phyloP scores from a whole-genome alignment of 2,888 invertebrate genomes.

The Caradrina kadenii region DNA sequence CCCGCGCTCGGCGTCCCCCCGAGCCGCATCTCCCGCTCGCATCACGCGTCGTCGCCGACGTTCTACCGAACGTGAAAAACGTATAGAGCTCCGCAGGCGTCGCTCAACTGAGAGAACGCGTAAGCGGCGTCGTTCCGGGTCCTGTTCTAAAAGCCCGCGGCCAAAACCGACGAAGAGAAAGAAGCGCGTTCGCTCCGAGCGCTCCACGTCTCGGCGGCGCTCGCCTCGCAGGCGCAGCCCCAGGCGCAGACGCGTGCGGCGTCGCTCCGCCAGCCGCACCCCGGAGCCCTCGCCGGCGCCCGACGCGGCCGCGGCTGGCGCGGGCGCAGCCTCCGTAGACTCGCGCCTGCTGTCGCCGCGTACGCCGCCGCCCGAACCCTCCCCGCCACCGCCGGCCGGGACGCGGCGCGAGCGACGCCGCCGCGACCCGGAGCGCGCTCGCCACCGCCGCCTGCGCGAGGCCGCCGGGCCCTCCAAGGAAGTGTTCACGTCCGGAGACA shows the following conservation, averaged over 20 bases:
- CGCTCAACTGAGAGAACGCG: conserved; percentile 70
- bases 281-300: conserved; percentile 53
- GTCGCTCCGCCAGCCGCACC: conserved; percentile 48
- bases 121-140: conserved; percentile 73
- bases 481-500: conserved; percentile 97
- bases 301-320: conserved; percentile 59
- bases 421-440: conserved; percentile 60
- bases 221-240: conserved; percentile 69
- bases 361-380: conserved; percentile 70
- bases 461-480: conserved; percentile 93
- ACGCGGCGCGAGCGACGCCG: conserved; percentile 80
- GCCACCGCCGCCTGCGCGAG: conserved; percentile 80
- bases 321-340: conserved; percentile 58
- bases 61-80: conserved; percentile 66
- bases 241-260: conserved; percentile 73
- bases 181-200: conserved; percentile 75
- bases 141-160: conserved; percentile 62
- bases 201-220: conserved; percentile 67
- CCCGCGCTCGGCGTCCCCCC: conserved; percentile 31
- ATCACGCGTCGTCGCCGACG: conserved; percentile 69
- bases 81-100: conserved; percentile 68
- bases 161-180: conserved; percentile 78
- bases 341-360: conserved; percentile 76
- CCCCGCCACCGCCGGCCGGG: conserved; percentile 80
- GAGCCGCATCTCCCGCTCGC: conserved; percentile 41